phyloP scores from a whole-genome alignment of 2,888 invertebrate genomes.

The Phortica magna region DNA sequence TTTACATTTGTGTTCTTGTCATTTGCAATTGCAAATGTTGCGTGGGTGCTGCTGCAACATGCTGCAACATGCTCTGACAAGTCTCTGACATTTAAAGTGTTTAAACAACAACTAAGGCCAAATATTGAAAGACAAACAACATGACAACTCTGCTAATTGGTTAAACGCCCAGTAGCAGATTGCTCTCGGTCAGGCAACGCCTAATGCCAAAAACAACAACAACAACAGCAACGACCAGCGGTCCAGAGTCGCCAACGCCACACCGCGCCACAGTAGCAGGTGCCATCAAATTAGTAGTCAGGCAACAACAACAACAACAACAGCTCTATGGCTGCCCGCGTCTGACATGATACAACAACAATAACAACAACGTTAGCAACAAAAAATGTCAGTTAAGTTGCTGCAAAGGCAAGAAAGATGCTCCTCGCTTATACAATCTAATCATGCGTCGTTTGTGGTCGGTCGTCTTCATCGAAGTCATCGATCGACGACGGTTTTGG shows the following conservation, averaged over 20 bases:
- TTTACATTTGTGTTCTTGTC: neutral
- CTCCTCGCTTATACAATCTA: slow-evolving; percentile 46
- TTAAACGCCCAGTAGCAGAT: slow-evolving; percentile 22
- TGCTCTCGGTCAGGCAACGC: slow-evolving; percentile 7
- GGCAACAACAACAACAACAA: slow-evolving; percentile 9
- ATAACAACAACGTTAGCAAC: slow-evolving; percentile 13
- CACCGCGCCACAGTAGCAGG: slow-evolving; percentile 37
- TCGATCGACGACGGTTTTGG: neutral
- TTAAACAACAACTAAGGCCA: neutral
- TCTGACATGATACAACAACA: slow-evolving; percentile 1
- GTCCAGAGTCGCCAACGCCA: neutral
- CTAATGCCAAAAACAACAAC: slow-evolving; percentile 4
- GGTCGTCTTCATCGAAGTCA: neutral
- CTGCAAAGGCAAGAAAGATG: slow-evolving; percentile 13
- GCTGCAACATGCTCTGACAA: slow-evolving; percentile 18
- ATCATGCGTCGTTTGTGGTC: slow-evolving; percentile 42
- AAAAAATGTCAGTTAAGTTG: slow-evolving; percentile 23
- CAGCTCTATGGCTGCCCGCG: neutral
- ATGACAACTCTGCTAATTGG: slow-evolving; percentile 29
- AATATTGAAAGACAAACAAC: neutral
- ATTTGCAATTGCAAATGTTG: neutral
- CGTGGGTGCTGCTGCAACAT: slow-evolving; percentile 29
- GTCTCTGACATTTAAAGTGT: slow-evolving; percentile 7
- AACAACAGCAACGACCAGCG: too few relatives aligned
- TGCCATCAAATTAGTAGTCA: slow-evolving; percentile 30